Evolutionary conservation across 2,888 invertebrate genomes (phyloP).

Genomic region (Drosophila dives): DNA sequence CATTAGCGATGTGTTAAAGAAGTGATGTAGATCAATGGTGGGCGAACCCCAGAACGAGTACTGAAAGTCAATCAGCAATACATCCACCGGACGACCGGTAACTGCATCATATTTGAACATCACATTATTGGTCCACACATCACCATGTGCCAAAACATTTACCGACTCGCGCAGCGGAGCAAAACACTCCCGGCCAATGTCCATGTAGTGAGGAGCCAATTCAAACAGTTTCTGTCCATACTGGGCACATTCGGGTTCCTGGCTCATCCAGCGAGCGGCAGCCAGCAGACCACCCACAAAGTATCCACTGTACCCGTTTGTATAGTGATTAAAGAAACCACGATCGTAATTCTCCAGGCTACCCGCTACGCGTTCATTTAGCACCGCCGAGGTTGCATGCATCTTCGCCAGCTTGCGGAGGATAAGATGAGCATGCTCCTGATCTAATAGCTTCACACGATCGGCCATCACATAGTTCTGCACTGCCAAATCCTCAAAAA

Average conservation of each 20-base stretch:
- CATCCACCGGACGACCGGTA: constrained; percentile 74
- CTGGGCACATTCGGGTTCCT: constrained; percentile 60
- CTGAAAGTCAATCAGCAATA: constrained; percentile 83
- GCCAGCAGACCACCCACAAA: constrained; percentile 80
- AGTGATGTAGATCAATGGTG: constrained; percentile 82
- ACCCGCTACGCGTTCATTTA: constrained; percentile 82
- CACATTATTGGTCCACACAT: constrained; percentile 84
- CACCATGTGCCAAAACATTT: constrained; percentile 83
- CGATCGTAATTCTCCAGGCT: constrained; percentile 79
- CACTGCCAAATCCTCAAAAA: constrained; percentile 83
- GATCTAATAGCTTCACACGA: constrained; percentile 83
- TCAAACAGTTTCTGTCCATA: constrained; percentile 79
- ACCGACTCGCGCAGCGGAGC: constrained; percentile 70
- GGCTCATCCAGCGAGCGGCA: constrained; percentile 76
- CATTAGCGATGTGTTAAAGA: constrained; percentile 83
- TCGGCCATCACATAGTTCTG: constrained; percentile 79
- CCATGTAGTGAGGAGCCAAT: constrained; percentile 80
- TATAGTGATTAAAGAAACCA: constrained; percentile 83
- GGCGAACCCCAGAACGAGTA: constrained; percentile 84
- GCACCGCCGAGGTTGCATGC: constrained; percentile 85
- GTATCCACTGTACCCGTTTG: constrained; percentile 79
- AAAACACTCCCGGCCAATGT: constrained; percentile 80
- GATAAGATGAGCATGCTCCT: constrained; percentile 84
- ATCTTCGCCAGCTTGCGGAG: constrained; percentile 85
- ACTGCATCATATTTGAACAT: constrained; percentile 82